Evolutionary conservation across 2,797 vertebrate species (phyloP), one percentile per base, ranked within the genome.

Genomic region (Vultur gryphus): DNA sequence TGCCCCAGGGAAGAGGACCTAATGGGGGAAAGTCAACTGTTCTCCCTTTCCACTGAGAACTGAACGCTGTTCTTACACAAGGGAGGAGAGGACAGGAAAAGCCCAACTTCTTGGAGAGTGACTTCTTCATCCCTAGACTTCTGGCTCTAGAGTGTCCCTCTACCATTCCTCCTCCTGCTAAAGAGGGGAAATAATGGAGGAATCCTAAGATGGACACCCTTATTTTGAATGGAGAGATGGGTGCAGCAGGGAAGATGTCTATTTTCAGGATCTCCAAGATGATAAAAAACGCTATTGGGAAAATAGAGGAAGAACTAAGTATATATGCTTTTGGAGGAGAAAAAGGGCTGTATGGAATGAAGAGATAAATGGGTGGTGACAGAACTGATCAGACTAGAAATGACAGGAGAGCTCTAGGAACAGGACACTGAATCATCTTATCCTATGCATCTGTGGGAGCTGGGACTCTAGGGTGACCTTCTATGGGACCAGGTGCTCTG

Each of bases 81-180:
- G 4, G 9, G 8, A 51, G 28, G 16, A 84, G 52, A 89, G 8
- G 13, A 46, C 21, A 81, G 16, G 16, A 81, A 58, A 87, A 76
- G 4, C 2, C 20, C 19, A 37, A 0, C 6, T 75, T 76, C 43
- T 58, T 6, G 7, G 24, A 8, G 8, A 76, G 7, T 2, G 2
- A 64, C 54, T 48, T 44, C 23, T 82, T 91, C 20, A 41, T 41
- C 6, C 14, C 16, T 82, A 21, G 35, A 17, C 9, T 70, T 90
- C 35, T 52, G 54, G 7, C 11, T 88, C 35, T 58, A 44, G 11
- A 20, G 6, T 37, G 31, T 55, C 23, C 13, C 31, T 58, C 8
- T 12, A 66, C 9, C 7, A 37, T 16, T 25, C 46, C 10, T 76
- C 10, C 29, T 81, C 19, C 18, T 41, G 11, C 2, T 76, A 75